A percentile compares a stretch with the other conserved stretches of the same genome.
These are phyloP conservation scores for Ataeniobius toweri DNA, from an alignment of 2,797 vertebrate genomes.

Conservation along the genomic window DNA sequence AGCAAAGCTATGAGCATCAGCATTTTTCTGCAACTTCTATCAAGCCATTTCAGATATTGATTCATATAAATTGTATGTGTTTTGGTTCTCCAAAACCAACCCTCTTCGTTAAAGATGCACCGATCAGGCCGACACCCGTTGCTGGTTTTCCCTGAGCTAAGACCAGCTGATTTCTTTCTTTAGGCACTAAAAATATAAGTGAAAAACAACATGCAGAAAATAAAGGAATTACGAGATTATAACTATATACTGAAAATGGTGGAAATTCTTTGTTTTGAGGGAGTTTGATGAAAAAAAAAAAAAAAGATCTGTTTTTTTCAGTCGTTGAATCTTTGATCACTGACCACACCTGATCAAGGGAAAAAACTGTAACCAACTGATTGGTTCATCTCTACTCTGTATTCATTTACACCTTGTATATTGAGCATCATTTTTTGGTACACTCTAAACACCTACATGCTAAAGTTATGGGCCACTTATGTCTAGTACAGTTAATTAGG, in stretches of 20 bases:
- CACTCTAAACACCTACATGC: not conserved
- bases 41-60: slow-evolving; percentile 5
- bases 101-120: not conserved
- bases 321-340: not conserved
- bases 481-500: not conserved
- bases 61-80: not conserved
- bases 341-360: not conserved
- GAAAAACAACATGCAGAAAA: not conserved
- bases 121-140: not conserved
- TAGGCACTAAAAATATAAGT: too few species aligned
- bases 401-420: not conserved
- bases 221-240: not conserved
- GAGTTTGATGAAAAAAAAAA: not conserved
- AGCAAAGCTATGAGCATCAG: not conserved
- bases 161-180: not conserved
- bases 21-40: slow-evolving; percentile 1
- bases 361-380: not conserved
- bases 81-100: not conserved
- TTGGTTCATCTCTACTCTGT: not conserved
- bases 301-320: too few species aligned
- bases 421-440: not conserved
- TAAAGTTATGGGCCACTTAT: not conserved
- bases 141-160: not conserved
- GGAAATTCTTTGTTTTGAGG: not conserved
- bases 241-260: not conserved